Conservation (phyloP, 2,113 vertebrate species). For the Machaerirhynchus nigripectus region DNA sequence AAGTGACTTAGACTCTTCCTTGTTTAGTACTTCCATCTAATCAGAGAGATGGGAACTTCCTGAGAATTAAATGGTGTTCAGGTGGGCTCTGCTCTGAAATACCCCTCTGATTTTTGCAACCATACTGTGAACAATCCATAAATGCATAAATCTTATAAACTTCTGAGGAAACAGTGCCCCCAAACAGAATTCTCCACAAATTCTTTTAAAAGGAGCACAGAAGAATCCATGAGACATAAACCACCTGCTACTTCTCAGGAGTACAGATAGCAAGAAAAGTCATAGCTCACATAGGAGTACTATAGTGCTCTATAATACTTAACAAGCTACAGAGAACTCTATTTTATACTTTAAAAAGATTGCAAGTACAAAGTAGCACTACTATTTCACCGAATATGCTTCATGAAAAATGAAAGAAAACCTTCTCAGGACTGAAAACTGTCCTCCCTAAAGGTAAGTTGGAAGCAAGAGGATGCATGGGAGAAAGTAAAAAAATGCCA, state of each 20-base stretch:
- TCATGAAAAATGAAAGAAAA: not conserved
- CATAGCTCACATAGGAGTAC: not conserved
- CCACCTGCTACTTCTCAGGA: not conserved
- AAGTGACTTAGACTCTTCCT: not conserved
- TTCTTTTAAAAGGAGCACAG: not conserved
- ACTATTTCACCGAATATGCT: not conserved
- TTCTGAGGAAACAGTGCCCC: not conserved
- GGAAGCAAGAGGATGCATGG: not conserved
- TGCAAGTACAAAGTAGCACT: not conserved
- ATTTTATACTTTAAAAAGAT: not conserved
- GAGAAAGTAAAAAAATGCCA: not conserved
- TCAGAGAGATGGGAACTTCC: not conserved
- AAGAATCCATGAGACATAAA: not conserved
- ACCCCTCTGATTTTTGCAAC: not conserved
- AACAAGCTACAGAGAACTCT: not conserved
- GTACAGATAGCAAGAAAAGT: not conserved
- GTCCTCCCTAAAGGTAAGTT: not conserved
- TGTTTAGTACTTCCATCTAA: not conserved
- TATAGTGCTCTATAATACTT: not conserved
- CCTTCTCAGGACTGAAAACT: not conserved
- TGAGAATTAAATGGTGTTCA: not conserved
- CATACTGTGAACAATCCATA: not conserved
- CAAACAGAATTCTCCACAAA: not conserved
- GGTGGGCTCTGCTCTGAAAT: not conserved
- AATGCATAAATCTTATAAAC: not conserved